phyloP scores from a whole-genome alignment of 2,797 vertebrate genomes.

The Cyprinella venusta region DNA sequence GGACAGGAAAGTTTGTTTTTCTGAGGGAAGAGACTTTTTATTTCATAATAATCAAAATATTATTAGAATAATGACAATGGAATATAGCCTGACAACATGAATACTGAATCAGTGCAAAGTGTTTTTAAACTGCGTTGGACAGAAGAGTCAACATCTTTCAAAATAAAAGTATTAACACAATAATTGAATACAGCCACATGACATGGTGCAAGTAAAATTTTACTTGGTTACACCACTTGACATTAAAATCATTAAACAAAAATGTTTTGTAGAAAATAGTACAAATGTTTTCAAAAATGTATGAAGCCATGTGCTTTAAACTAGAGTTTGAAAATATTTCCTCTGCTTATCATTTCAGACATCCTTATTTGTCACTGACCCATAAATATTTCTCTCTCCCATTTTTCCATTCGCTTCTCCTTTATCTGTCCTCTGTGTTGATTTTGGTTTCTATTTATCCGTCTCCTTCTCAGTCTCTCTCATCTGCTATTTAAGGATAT shows the following conservation, averaged over 20 bases:
- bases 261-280: not conserved
- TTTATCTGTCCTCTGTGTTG: constrained; percentile 22
- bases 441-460: constrained; percentile 14
- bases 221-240: not conserved
- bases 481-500: constrained; percentile 51
- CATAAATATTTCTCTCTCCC: not conserved
- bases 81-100: not conserved
- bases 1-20: not conserved
- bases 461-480: not conserved
- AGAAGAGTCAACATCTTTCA: not conserved
- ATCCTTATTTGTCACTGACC: constrained; percentile 1
- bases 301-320: not conserved
- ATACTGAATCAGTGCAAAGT: not conserved
- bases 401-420: not conserved
- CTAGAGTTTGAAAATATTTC: not conserved
- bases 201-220: not conserved
- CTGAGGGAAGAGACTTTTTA: not conserved
- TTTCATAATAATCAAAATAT: not conserved
- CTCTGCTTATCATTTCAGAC: not conserved
- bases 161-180: not conserved
- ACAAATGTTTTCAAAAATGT: not conserved
- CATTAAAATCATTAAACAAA: not conserved
- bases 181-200: too few relatives aligned
- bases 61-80: not conserved
- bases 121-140: not conserved